phyloP scores from a whole-genome alignment of 2,888 invertebrate species.

The Sussaba pulchella region DNA sequence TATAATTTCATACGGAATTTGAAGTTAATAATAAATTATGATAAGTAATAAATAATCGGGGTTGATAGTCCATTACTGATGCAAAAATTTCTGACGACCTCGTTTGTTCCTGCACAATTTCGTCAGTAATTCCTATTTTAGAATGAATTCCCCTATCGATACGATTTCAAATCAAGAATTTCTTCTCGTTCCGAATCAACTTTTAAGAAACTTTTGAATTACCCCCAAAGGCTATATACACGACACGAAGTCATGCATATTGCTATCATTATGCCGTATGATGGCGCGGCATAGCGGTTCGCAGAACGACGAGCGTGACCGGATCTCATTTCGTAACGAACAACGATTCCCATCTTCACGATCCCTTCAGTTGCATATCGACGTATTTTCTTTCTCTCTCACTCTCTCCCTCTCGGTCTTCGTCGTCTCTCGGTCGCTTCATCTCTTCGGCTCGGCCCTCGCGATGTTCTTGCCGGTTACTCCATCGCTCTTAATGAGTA shows the following conservation, averaged over 20 bases:
- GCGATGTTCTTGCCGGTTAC: constrained; percentile 37
- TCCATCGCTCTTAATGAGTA: constrained; percentile 60
- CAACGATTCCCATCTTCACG: constrained; percentile 55
- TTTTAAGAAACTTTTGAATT: background rate
- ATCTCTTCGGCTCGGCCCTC: background rate
- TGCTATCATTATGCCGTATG: constrained; percentile 15
- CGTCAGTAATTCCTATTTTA: too few relatives aligned
- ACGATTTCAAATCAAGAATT: background rate
- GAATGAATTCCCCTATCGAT: too few relatives aligned
- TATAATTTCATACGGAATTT: too few relatives aligned
- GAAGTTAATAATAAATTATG: too few relatives aligned
- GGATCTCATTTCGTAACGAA: constrained; percentile 62
- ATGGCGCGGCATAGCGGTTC: constrained; percentile 45
- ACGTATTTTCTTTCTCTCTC: constrained; percentile 21
- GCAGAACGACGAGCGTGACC: constrained; percentile 54
- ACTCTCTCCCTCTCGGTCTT: constrained; percentile 9
- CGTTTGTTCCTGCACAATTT: constrained; percentile 32
- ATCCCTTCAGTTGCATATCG: constrained; percentile 37
- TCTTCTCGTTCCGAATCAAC: constrained; percentile 1
- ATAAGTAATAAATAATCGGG: constrained; percentile 23
- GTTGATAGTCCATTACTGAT: too few relatives aligned
- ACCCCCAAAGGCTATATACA: background rate
- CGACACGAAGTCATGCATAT: background rate
- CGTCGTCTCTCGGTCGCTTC: constrained; percentile 1
- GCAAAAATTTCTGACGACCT: too few relatives aligned